Percentiles rank a stretch among this genome's conserved stretches.
Conservation (phyloP, 2,888 invertebrate genomes). For the Tupiocoris notatus region DNA sequence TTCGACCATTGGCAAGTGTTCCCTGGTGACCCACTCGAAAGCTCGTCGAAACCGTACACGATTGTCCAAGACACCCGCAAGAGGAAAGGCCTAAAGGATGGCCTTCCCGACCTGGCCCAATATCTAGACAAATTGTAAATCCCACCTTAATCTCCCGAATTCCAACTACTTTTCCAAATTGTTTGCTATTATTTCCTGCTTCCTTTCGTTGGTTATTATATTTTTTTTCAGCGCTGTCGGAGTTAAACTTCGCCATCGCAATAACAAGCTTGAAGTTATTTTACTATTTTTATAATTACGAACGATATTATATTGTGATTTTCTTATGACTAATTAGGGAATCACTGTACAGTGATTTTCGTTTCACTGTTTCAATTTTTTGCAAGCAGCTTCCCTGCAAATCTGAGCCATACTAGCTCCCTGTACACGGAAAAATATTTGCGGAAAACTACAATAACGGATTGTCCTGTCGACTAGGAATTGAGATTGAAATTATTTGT, state of each 20-base stretch:
- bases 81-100: conserved; percentile 98
- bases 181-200: neutral
- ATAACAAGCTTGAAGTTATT: neutral
- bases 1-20: conserved; percentile 99
- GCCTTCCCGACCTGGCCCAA: conserved; percentile 89
- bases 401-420: neutral
- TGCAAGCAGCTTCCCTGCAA: neutral
- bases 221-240: neutral
- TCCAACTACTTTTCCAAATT: neutral
- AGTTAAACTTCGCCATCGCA: neutral
- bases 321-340: neutral
- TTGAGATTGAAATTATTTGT: neutral
- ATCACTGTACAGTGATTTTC: neutral
- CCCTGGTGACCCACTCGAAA: conserved; percentile 90
- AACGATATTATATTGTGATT: neutral
- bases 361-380: neutral
- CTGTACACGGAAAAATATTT: neutral
- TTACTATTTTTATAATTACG: neutral
- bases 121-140: conserved; percentile 98
- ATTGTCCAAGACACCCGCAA: conserved; percentile 93
- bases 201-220: neutral
- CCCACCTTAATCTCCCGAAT: conserved; percentile 59
- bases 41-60: conserved; percentile 68
- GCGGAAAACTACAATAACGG: neutral
- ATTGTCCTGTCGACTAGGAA: neutral